Evolutionary conservation across 2,888 invertebrate species (phyloP).

Genomic region (Asteroscopus sphinx): DNA sequence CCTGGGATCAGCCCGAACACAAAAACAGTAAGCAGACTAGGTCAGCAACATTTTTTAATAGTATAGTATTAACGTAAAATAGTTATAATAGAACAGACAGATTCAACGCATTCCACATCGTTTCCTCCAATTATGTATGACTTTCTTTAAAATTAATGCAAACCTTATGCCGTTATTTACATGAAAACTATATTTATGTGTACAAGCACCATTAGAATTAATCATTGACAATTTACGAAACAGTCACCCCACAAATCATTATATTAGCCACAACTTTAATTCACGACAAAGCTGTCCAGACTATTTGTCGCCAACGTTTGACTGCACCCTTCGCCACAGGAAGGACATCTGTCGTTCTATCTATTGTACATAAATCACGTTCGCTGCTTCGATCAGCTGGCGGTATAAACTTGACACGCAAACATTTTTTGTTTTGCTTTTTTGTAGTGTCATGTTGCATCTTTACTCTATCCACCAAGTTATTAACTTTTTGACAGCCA

Average conservation of each 20-base stretch:
- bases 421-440: slow-evolving; percentile 42
- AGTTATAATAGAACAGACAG: no score
- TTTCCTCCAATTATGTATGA: no score
- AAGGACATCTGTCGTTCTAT: slow-evolving; percentile 28
- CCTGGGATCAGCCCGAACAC: no score
- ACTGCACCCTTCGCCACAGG: slow-evolving; percentile 16
- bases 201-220: not conserved
- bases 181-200: no score
- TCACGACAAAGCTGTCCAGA: slow-evolving; percentile 18
- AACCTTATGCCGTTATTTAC: no score
- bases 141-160: no score
- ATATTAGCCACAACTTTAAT: slow-evolving; percentile 19
- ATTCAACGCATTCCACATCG: no score
- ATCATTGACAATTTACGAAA: not conserved
- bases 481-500: no score
- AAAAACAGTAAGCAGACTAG: no score
- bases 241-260: slow-evolving; percentile 22
- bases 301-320: slow-evolving; percentile 46
- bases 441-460: slow-evolving; percentile 8
- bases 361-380: slow-evolving; percentile 43
- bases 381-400: slow-evolving; percentile 40
- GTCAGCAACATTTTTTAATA: no score
- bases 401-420: slow-evolving; percentile 47
- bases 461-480: not conserved
- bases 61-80: no score